Base-by-base conservation (phyloP, 2,888 invertebrate species). In the Pteria penguin region DNA sequence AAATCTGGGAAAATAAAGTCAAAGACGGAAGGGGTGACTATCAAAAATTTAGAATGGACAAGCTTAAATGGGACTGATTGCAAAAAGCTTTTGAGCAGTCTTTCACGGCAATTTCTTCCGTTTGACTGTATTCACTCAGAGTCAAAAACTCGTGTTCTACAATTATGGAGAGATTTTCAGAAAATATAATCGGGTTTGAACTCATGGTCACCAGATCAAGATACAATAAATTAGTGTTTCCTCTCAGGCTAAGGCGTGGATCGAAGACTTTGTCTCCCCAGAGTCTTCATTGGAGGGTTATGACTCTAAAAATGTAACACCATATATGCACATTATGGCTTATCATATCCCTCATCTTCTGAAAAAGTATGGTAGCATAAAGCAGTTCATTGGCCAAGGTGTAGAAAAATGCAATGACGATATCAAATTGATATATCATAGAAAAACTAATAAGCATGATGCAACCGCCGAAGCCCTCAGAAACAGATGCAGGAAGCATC, bases 41-140 rank as follows among this genome's bases (percentile, higher is more conserved):
- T 71, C 11, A 54, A 52, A 62, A 62, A 71, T 54, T 29, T 71
- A 4, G 62, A 71, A 18, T 62, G 71, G 62, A 54, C 71, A 14
- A 62, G 71, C 18, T 33, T 54, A 4, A 62, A 24, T n/a, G 71
- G 62, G 2, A 26, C 62, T 18, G 71, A 71, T 14, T 62, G 27
- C 24, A 62, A 62, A 70, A 62, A 71, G 14, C 18, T 69, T 2
- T 45, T 69, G 27, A 2, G 14, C 18, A 2, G 4, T 5, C 36
- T 69, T 8, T 45, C 36, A 26, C 27, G 29, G 24, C 14, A 69
- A 32, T 26, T 60, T 1, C 11, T 5, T 4, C 5, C 0, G 4
- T 58, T 18, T n/a, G 22, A 31, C 5, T 45, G 60, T 5, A 14
- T 36, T 5, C 36, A 36, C n/a, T 5, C 2, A 4, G 22, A 8